Evolutionary conservation across 92 coral and sea anemone genomes (phyloP), one percentile per base, ranked within the genome.

Genomic region (Palythoa grandiflora): DNA sequence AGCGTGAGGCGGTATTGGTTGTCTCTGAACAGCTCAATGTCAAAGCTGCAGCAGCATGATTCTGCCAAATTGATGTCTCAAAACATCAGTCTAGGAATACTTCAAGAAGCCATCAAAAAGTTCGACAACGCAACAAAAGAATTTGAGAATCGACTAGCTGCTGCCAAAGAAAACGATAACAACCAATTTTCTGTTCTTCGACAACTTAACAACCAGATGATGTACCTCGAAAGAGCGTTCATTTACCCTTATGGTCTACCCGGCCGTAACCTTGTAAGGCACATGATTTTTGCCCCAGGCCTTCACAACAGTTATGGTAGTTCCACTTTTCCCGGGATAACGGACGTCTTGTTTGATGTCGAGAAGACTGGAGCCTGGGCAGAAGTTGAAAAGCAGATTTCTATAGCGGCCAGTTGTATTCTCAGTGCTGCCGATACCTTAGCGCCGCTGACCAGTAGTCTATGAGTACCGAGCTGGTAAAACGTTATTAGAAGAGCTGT

Each of bases 241-340:
- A 97, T 97, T 87, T 61, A 91, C 73, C 66, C 98, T 50, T 89
- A 87, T 15, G 99, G 99, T 40, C 91, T 96, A 53, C 98, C 98
- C 19, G 94, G 91, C 66, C 94, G 94, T 38, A 89, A 81, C 12
- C 76, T 75, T 14, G 87, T 93, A 38, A 90, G 90, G 47, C 99
- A 96, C 81, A 94, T 96, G 68, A 75, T 96, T 19, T 96, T 96
- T 44, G 99, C 99, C 20, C 99, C 99, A 57, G 88, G 86, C 66
- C 87, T 85, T 71, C 94, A 92, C 90, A 93, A 96, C 71, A 38
- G 17, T 21, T 96, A 96, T 63, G 99, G 96, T 10, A 54, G 90
- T 36, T 85, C 99, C 54, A 93, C 93, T 63, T 95, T 96, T 28
- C 99, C 99, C 2, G 99, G 99, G 9, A 91, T 93, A n/a, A 89